Conservation (phyloP, 30 jellyfish, hydroid and myxozoan genomes). For the Pelagia noctiluca region DNA sequence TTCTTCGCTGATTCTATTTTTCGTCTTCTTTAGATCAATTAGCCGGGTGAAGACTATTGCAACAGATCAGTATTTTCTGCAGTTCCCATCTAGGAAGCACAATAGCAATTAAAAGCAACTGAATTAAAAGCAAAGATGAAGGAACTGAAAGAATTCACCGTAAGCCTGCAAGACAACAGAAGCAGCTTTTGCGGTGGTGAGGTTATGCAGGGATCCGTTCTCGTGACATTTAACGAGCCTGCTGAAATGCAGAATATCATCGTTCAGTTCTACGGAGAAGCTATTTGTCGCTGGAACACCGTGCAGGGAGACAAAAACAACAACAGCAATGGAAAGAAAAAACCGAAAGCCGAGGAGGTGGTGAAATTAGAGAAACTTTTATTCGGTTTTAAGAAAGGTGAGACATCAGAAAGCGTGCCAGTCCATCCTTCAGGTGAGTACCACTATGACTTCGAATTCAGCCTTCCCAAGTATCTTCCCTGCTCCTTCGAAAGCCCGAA, state of each 20-base stretch:
- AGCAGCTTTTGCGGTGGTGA: constrained; percentile 92
- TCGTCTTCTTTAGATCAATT: neutral
- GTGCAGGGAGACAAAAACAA: constrained; percentile 35
- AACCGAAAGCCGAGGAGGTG: constrained; percentile 31
- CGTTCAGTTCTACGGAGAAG: constrained; percentile 86
- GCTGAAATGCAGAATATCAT: constrained; percentile 79
- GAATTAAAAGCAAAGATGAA: constrained; percentile 55
- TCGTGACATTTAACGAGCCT: constrained; percentile 66
- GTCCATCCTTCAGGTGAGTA: constrained; percentile 80
- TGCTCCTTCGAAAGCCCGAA: constrained; percentile 95
- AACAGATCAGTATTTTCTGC: too few relatives aligned
- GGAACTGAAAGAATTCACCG: constrained; percentile 63
- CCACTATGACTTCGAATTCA: constrained; percentile 82
- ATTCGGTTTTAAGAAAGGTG: constrained; percentile 78
- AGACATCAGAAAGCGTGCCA: constrained; percentile 49
- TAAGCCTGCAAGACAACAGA: constrained; percentile 67
- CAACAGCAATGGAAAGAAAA: constrained; percentile 21
- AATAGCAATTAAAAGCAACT: too few relatives aligned
- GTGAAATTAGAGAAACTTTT: constrained; percentile 78
- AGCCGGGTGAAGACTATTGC: too few relatives aligned
- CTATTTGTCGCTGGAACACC: constrained; percentile 62
- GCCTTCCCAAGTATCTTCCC: constrained; percentile 86
- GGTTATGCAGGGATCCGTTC: constrained; percentile 76
- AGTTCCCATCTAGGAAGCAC: too few relatives aligned
- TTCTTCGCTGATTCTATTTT: neutral